These are phyloP conservation scores for Apamea monoglypha DNA, from an alignment of 2,888 invertebrate genomes.

Conservation along the genomic window DNA sequence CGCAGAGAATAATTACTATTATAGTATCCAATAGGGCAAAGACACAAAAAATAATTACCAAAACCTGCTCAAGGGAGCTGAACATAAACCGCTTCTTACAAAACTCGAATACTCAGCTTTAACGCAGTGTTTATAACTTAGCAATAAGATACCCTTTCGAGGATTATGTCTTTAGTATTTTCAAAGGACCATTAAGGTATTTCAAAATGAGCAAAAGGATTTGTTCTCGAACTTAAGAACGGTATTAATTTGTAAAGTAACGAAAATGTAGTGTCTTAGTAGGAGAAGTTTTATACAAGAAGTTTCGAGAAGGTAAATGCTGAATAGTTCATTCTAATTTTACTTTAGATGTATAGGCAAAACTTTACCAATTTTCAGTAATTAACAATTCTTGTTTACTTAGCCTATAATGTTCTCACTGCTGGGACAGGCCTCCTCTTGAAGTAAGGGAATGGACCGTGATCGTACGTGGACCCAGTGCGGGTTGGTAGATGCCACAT, in stretches of 20 bases:
- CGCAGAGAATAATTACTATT: background rate
- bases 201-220: conserved; percentile 49
- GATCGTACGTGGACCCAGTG: no score
- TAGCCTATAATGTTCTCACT: background rate
- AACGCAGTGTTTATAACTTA: conserved; percentile 5
- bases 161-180: conserved; percentile 42
- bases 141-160: conserved; percentile 25
- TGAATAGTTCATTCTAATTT: conserved; percentile 11
- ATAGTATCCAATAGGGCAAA: background rate
- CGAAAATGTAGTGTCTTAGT: background rate
- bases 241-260: conserved; percentile 35
- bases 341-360: conserved; percentile 17
- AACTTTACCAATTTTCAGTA: conserved; percentile 35
- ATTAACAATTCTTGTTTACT: conserved; percentile 12
- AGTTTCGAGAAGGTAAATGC: conserved; percentile 25
- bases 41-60: background rate
- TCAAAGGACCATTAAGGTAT: conserved; percentile 31
- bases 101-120: conserved; percentile 15
- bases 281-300: conserved; percentile 17
- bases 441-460: background rate
- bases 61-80: background rate
- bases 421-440: background rate
- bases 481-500: no score
- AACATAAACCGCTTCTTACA: conserved; percentile 1
- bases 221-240: conserved; percentile 23